A percentile compares a stretch with the other conserved stretches of the same genome.
Conservation (phyloP, 2,113 vertebrate species). For the Engystomops pustulosus region DNA sequence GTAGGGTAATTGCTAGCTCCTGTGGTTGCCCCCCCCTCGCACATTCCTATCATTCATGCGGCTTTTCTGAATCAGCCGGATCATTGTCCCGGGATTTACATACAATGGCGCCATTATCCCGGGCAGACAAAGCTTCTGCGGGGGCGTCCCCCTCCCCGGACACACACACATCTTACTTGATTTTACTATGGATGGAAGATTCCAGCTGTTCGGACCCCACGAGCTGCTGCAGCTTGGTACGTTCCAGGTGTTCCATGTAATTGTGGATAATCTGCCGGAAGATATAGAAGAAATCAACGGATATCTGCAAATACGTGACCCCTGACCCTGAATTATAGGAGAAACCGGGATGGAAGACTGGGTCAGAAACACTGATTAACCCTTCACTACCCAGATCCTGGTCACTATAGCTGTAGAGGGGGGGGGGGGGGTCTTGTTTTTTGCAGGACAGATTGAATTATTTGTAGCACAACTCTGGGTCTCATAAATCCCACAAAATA, state of each 20-base stretch:
- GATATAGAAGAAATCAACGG: conserved; percentile 52
- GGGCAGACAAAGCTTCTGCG: conserved; percentile 53
- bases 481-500: too few relatives aligned
- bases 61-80: conserved; percentile 66
- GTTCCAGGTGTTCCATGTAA: conserved; percentile 99
- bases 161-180: conserved; percentile 82
- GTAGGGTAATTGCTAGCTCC: too few relatives aligned
- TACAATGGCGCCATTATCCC: conserved; percentile 66
- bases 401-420: too few relatives aligned
- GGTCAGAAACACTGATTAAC: too few relatives aligned
- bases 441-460: too few relatives aligned
- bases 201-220: conserved; percentile 81
- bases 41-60: conserved; percentile 67
- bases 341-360: too few relatives aligned
- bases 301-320: too few relatives aligned
- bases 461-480: too few relatives aligned
- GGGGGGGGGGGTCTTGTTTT: too few relatives aligned
- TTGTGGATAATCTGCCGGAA: conserved; percentile 96
- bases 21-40: conserved; percentile 61
- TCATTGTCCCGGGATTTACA: conserved; percentile 71
- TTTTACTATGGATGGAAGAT: conserved; percentile 74
- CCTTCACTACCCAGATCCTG: too few relatives aligned
- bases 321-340: too few relatives aligned
- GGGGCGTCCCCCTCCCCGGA: background rate
- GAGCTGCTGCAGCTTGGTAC: conserved; percentile 91